Conservation (phyloP, 2,797 vertebrate species). For the Acanthornis magna region DNA sequence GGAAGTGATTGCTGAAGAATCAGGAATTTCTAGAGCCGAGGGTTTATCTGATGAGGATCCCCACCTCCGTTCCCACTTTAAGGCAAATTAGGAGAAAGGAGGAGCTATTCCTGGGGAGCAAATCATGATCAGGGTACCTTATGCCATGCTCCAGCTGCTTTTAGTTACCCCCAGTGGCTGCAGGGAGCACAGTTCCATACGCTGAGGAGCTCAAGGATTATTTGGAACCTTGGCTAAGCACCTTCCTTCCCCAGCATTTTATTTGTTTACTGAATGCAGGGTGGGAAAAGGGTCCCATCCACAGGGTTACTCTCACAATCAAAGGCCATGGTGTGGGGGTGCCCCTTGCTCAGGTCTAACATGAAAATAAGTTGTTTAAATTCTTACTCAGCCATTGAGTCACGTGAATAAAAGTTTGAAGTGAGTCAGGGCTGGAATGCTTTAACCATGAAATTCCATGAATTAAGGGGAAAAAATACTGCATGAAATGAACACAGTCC, state of each 20-base stretch:
- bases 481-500: not conserved
- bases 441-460: not conserved
- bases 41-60: not conserved
- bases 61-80: rapidly evolving
- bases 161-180: not conserved
- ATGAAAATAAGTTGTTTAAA: not conserved
- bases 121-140: not conserved
- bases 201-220: not conserved
- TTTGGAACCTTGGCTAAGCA: not conserved
- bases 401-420: not conserved
- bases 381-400: not conserved
- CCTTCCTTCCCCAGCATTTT: not conserved
- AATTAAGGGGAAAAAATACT: not conserved
- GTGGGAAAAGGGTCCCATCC: not conserved
- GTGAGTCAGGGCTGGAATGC: not conserved
- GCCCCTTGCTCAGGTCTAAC: not conserved
- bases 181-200: not conserved
- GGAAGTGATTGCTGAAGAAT: not conserved
- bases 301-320: not conserved
- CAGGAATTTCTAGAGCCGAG: not conserved
- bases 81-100: not conserved
- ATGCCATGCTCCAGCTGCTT: not conserved
- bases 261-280: not conserved
- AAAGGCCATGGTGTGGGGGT: not conserved
- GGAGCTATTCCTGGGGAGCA: not conserved